Base-by-base conservation (phyloP, 2,113 vertebrate species). In the Takifugu bimaculatus region DNA sequence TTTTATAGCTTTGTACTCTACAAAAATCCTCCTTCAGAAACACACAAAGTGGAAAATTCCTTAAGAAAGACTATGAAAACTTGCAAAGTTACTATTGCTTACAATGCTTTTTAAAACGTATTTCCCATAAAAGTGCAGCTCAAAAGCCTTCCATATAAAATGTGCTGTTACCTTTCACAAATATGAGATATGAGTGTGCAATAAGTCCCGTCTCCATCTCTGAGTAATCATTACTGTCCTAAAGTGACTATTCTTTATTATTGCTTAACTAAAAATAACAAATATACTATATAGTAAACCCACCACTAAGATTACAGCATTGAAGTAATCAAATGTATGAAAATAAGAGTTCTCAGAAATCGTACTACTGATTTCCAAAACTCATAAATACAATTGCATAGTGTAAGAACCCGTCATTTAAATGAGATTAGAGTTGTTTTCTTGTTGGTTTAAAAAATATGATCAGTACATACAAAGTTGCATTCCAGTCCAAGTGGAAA, bases 41-140 rank as follows among this genome's bases (percentile, higher is more conserved):
- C 29, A 72, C 65, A 35, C 65, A 35, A n/a, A 55, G 44, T 71
- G 68, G 14, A 75, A 77, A 78, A 60, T 50, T 49, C 10, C 45
- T 50, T 10, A 67, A 20, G 20, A 51, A 68, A 56, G 26, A 72
- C 26, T 12, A 50, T 74, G 63, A 44, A 70, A 72, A 75, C 26
- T 50, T 2, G 68, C 49, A 57, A 50, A 60, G 63, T 63, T 39
- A 11, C 63, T 60, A 54, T 60, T 62, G 45, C 51, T 70, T 60
- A 2, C 7, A 65, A 65, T 12, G 53, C 50, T 57, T 57, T 4
- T 55, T 54, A 57, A 80, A 78, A 63, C 68, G 44, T 3, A 27
- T 53, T 52, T 39, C 53, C 45, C 49, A 69, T 65, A 88, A 83
- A 85, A 84, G 68, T 80, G 68, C 73, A 81, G 67, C 45, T 77